phyloP scores from a whole-genome alignment of 2,888 invertebrate genomes.

The Philonicus albiceps region DNA sequence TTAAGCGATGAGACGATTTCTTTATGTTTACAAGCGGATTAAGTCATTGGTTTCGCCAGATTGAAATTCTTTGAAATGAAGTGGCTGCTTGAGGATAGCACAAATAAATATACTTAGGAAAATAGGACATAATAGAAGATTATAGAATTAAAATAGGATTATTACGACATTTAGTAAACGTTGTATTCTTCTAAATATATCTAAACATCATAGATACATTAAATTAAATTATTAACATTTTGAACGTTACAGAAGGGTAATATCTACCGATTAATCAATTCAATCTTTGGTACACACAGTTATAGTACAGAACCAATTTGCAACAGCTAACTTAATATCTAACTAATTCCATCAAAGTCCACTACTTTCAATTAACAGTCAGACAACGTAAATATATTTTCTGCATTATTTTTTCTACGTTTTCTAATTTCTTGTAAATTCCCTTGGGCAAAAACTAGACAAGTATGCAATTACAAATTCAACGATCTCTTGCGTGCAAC shows the following conservation, averaged over 20 bases:
- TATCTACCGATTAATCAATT: too few relatives aligned
- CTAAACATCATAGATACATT: too few relatives aligned
- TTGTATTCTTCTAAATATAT: too few relatives aligned
- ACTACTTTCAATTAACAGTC: not conserved
- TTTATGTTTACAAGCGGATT: not conserved
- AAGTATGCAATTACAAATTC: not conserved
- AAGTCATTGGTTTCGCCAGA: not conserved
- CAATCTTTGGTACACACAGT: too few relatives aligned
- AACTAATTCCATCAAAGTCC: not conserved
- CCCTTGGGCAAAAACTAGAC: not conserved
- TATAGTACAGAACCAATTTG: not conserved
- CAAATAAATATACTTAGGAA: not conserved
- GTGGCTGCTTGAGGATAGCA: not conserved
- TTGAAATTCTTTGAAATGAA: not conserved
- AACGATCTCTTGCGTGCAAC: not conserved
- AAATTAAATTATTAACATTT: too few relatives aligned
- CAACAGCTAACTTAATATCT: not conserved
- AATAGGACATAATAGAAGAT: not conserved
- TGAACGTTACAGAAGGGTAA: too few relatives aligned
- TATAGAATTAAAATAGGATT: too few relatives aligned
- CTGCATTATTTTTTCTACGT: not conserved
- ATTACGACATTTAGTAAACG: too few relatives aligned
- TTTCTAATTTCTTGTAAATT: not conserved
- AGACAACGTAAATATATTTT: not conserved
- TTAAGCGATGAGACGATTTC: not conserved